Evolutionary conservation across 2,888 invertebrate species (phyloP).

Genomic region (Diaphora mendica): DNA sequence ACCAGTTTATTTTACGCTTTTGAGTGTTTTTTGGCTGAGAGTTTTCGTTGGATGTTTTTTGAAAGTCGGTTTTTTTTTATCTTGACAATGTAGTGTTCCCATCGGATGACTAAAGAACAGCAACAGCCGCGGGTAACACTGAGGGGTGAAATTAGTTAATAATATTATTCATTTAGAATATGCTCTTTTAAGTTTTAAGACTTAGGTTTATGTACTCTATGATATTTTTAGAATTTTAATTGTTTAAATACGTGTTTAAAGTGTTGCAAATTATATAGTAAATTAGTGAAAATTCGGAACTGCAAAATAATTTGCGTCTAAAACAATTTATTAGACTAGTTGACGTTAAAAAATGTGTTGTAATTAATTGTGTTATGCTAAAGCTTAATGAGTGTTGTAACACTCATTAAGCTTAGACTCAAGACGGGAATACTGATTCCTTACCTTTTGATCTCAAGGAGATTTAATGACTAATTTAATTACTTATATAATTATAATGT

Average conservation of each 20-base stretch:
- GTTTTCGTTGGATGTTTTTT: no score
- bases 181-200: no score
- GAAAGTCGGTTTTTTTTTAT: no score
- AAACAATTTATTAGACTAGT: neutral
- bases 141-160: no score
- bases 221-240: neutral
- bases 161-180: no score
- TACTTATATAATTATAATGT: neutral
- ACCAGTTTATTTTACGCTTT: no score
- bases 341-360: neutral
- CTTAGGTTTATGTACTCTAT: neutral
- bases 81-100: no score
- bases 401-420: neutral
- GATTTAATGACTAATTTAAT: neutral
- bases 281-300: neutral
- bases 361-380: no score
- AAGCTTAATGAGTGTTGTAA: no score
- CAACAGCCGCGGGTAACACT: no score
- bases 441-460: neutral
- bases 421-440: neutral
- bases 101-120: no score
- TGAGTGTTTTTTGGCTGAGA: no score
- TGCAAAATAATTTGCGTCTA: neutral
- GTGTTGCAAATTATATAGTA: neutral
- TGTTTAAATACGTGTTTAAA: neutral